Evolutionary conservation across 2,888 invertebrate species (phyloP).

Genomic region (Synergus laeviventris): DNA sequence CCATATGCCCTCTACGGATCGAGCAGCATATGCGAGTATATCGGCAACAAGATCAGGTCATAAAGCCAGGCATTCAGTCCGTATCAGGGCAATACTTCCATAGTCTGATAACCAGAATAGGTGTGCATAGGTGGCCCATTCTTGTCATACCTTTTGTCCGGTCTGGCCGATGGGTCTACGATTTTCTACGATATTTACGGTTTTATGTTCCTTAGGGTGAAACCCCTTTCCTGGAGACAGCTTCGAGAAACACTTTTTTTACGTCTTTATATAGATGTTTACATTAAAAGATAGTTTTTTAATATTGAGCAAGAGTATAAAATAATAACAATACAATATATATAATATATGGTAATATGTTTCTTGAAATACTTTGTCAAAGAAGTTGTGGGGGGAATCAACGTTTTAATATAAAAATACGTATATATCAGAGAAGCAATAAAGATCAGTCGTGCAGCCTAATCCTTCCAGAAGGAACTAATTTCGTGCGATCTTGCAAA

Average conservation of each 20-base stretch:
- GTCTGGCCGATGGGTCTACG: slow-evolving; percentile 53
- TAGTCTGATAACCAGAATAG: slow-evolving; percentile 71
- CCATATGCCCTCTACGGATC: slow-evolving; percentile 31
- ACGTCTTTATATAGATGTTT: not conserved
- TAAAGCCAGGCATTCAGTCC: slow-evolving; percentile 72
- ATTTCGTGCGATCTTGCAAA: slow-evolving; percentile 11
- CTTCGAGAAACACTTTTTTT: slow-evolving; percentile 14
- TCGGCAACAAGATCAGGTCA: slow-evolving; percentile 67
- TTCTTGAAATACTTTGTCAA: not conserved
- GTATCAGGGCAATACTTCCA: slow-evolving; percentile 70
- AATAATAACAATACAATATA: not conserved
- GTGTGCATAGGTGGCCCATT: slow-evolving; percentile 67
- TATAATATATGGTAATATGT: not conserved
- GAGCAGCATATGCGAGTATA: slow-evolving; percentile 57
- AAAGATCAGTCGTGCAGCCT: not conserved
- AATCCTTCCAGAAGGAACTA: slow-evolving; percentile 24
- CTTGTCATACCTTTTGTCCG: slow-evolving; percentile 68
- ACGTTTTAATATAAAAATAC: not conserved
- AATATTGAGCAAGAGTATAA: not conserved
- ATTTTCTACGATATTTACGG: slow-evolving; percentile 23
- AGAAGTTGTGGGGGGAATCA: not conserved
- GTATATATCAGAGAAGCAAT: not conserved
- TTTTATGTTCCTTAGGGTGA: slow-evolving; percentile 27
- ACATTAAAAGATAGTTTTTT: not conserved
- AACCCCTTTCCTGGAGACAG: not conserved